These are phyloP conservation scores for Platyscapa corneri DNA, from an alignment of 1,140 invertebrate species.

Conservation along the genomic window DNA sequence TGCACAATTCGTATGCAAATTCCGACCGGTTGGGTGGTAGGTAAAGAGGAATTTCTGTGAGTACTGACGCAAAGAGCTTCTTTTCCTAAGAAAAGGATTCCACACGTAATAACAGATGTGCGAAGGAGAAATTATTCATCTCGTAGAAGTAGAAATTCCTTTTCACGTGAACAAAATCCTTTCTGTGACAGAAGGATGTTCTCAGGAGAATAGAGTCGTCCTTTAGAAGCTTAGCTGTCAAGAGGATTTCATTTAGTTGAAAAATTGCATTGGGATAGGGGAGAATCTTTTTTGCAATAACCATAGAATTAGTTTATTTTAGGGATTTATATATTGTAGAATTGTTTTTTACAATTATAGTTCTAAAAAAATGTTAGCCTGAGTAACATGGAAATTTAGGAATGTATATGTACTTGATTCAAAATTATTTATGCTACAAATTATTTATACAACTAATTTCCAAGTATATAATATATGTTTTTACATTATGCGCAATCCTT, in stretches of 20 bases:
- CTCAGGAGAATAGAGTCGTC: neutral
- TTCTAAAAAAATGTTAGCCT: neutral
- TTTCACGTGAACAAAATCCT: neutral
- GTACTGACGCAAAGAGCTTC: neutral
- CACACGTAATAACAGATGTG: constrained; percentile 1
- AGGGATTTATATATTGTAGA: neutral
- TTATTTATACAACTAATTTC: no score
- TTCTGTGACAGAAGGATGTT: neutral
- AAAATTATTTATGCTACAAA: no score
- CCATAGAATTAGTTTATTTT: neutral
- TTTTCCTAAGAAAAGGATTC: constrained; percentile 8
- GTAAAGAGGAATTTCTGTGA: neutral
- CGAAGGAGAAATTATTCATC: constrained; percentile 6
- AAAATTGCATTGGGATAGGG: neutral
- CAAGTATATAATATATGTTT: no score
- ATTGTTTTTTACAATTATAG: neutral
- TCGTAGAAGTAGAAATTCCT: neutral
- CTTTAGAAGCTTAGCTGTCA: neutral
- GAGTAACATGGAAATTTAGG: neutral
- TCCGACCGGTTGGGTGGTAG: neutral
- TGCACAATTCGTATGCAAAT: neutral
- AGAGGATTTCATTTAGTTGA: constrained; percentile 11
- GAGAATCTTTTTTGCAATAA: neutral
- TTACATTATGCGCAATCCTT: neutral
- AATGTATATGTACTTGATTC: neutral